A percentile compares a stretch with the other conserved stretches of the same genome.
Evolutionary conservation across 2,888 invertebrate species (phyloP).

Genomic region (Pyrrhopygopsis socrates): DNA sequence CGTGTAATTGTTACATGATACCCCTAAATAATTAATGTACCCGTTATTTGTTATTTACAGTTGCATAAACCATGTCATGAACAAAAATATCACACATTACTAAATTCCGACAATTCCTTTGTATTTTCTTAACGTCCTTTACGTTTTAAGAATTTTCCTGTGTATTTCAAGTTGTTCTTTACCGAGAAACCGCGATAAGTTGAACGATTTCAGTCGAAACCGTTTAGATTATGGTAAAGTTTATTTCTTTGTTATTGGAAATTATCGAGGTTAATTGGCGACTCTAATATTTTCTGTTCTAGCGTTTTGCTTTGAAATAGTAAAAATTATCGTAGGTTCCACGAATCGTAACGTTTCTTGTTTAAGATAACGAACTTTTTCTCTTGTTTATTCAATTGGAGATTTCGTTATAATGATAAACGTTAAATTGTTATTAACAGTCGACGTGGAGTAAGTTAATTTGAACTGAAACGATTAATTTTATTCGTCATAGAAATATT

Average conservation of each 20-base stretch:
- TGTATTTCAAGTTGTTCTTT: conserved; percentile 20
- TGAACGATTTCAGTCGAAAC: conserved; percentile 42
- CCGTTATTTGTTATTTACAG: not conserved
- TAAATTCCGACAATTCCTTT: not conserved
- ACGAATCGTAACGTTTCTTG: not conserved
- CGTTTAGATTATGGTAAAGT: conserved; percentile 43
- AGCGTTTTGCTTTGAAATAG: not conserved
- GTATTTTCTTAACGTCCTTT: conserved; percentile 27
- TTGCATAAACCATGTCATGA: not conserved
- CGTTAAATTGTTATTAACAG: too few species aligned
- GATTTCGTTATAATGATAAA: too few species aligned
- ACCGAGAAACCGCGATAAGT: conserved; percentile 38
- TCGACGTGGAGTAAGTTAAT: too few species aligned
- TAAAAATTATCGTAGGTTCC: not conserved
- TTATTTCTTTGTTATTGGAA: conserved; percentile 32
- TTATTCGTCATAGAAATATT: too few species aligned
- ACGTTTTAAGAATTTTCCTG: conserved; percentile 27
- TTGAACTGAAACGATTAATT: too few species aligned
- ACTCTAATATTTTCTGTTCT: conserved; percentile 3
- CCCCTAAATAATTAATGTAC: too few species aligned
- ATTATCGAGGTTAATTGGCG: conserved; percentile 39
- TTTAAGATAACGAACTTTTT: not conserved
- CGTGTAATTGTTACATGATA: too few species aligned
- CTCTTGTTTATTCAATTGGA: too few species aligned
- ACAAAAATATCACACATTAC: not conserved